These are phyloP conservation scores for Osmerus mordax DNA, from an alignment of 2,113 vertebrate species.

Conservation along the genomic window DNA sequence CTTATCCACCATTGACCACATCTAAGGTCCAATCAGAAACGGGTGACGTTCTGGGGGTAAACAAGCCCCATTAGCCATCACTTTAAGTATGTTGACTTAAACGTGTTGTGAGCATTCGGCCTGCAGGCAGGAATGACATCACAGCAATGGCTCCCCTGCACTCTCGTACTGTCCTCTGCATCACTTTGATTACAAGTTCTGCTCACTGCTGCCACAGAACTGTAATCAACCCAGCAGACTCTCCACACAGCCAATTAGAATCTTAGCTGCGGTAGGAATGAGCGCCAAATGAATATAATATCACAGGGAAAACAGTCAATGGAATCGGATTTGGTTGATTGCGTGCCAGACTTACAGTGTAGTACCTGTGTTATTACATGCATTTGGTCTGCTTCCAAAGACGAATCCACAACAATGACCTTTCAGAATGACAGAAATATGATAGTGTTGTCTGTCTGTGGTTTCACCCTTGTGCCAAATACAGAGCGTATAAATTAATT, in stretches of 20 bases:
- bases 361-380: conserved; percentile 48
- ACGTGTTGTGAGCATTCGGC: conserved; percentile 11
- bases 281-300: conserved; percentile 50
- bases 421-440: conserved; percentile 23
- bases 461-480: conserved; percentile 31
- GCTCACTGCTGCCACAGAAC: conserved; percentile 37
- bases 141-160: conserved; percentile 32
- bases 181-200: conserved; percentile 52
- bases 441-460: conserved; percentile 23
- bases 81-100: conserved; percentile 1
- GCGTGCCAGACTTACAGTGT: background rate
- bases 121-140: conserved; percentile 21
- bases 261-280: conserved; percentile 14
- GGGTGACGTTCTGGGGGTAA: conserved; percentile 15
- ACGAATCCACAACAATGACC: conserved; percentile 32
- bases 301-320: background rate
- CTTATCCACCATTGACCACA: conserved; percentile 33
- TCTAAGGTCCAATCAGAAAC: conserved; percentile 7
- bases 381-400: conserved; percentile 29
- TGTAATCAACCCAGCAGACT: conserved; percentile 42
- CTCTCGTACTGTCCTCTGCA: conserved; percentile 22
- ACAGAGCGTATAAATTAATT: conserved; percentile 29
- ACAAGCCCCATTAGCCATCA: conserved; percentile 13
- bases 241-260: conserved; percentile 36
- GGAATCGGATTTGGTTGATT: conserved; percentile 15